Conservation (phyloP, 2,797 vertebrate species). For the Sebastes cheni region DNA sequence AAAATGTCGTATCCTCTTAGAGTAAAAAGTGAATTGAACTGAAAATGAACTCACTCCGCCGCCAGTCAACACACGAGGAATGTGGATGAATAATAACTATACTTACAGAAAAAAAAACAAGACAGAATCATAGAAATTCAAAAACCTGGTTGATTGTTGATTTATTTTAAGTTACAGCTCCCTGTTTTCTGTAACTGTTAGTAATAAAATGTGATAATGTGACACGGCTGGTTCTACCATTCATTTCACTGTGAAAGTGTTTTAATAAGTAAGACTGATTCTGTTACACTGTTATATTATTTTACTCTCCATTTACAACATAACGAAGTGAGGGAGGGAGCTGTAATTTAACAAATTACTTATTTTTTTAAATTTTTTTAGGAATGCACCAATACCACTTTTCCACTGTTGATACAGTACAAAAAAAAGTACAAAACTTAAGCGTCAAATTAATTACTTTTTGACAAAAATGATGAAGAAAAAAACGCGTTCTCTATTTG, state of each 20-base stretch:
- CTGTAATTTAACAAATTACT: constrained; percentile 39
- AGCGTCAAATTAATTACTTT: neutral
- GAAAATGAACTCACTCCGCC: constrained; percentile 47
- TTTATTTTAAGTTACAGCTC: constrained; percentile 51
- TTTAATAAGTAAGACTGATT: neutral
- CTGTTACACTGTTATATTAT: neutral
- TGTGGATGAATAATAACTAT: constrained; percentile 58
- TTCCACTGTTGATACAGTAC: neutral
- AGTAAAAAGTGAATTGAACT: constrained; percentile 26
- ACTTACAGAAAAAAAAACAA: constrained; percentile 23
- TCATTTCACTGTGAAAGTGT: neutral
- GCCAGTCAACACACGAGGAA: constrained; percentile 55
- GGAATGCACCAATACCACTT: constrained; percentile 32
- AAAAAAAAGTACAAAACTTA: constrained; percentile 6
- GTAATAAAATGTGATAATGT: constrained; percentile 6
- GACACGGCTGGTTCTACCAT: neutral
- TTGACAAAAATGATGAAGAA: neutral
- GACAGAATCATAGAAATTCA: constrained; percentile 7
- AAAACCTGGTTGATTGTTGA: constrained; percentile 17
- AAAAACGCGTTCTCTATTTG: neutral
- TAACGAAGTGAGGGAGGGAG: constrained; percentile 19
- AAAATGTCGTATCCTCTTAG: neutral
- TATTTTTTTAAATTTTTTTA: neutral
- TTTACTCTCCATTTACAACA: constrained; percentile 26
- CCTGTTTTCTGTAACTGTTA: constrained; percentile 12